These are phyloP conservation scores for Bombus cullumanus DNA, from an alignment of 1,140 invertebrate genomes.

Conservation along the genomic window DNA sequence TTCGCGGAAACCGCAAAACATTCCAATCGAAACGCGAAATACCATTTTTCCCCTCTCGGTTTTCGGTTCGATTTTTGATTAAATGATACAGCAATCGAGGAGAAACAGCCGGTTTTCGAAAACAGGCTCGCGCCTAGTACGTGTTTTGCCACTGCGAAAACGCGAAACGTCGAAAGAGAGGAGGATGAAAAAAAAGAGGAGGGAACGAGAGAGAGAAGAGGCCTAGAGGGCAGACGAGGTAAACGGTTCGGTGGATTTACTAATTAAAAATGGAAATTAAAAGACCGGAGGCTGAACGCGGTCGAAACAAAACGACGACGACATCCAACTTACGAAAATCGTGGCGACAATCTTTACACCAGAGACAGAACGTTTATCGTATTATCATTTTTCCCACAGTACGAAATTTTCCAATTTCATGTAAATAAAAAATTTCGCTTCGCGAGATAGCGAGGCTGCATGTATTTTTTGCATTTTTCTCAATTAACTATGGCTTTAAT, in stretches of 20 bases:
- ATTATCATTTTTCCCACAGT: not conserved
- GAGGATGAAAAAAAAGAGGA: not conserved
- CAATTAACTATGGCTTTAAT: not conserved
- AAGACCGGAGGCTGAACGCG: conserved; percentile 14
- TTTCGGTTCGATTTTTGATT: conserved; percentile 26
- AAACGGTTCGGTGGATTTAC: conserved; percentile 53
- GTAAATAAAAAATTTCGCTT: not conserved
- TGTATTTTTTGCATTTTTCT: not conserved
- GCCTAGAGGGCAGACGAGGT: conserved; percentile 25
- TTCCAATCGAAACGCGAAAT: not conserved
- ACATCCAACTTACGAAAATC: conserved; percentile 14
- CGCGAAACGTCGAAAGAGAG: conserved; percentile 11
- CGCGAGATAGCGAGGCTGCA: not conserved
- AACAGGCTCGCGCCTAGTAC: not conserved
- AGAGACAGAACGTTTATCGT: not conserved
- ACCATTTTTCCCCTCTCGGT: not conserved
- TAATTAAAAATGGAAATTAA: conserved; percentile 60
- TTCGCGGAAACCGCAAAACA: conserved; percentile 2
- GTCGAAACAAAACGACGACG: not conserved
- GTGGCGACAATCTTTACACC: not conserved
- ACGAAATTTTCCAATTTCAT: not conserved
- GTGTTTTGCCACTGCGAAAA: conserved; percentile 34
- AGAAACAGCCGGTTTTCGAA: conserved; percentile 16
- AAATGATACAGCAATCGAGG: conserved; percentile 13
- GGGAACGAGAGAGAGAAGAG: not conserved